Evolutionary conservation across 2,888 invertebrate genomes (phyloP).

Genomic region (Aromia moschata): DNA sequence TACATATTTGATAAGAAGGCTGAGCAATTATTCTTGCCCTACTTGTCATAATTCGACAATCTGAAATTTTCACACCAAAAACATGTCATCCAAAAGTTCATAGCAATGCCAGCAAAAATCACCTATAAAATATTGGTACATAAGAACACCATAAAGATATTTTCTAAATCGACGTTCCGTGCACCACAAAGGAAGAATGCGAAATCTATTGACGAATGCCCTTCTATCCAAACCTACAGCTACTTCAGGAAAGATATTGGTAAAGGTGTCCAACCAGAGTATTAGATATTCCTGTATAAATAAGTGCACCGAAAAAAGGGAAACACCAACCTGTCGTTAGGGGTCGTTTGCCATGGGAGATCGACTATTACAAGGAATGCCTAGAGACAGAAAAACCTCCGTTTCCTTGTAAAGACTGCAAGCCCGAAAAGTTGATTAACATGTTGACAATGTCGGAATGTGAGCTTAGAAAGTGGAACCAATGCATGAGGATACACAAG

Average conservation of each 20-base stretch:
- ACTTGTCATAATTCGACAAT: no score
- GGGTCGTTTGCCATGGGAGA: constrained; percentile 47
- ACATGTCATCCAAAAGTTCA: constrained; percentile 36
- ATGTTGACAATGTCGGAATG: constrained; percentile 35
- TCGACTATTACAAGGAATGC: constrained; percentile 1
- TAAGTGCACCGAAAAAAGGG: neutral
- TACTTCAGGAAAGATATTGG: constrained; percentile 42
- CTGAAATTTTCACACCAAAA: no score
- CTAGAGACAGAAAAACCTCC: neutral
- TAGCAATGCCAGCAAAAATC: constrained; percentile 36
- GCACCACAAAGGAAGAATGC: constrained; percentile 29
- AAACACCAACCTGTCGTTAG: constrained; percentile 26
- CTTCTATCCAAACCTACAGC: constrained; percentile 44
- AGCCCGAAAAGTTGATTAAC: constrained; percentile 37
- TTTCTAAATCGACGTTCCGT: constrained; percentile 40
- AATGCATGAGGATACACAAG: constrained; percentile 32
- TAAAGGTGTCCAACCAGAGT: constrained; percentile 24
- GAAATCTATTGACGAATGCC: constrained; percentile 21
- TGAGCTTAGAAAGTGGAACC: constrained; percentile 37
- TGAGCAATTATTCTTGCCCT: no score
- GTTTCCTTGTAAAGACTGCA: constrained; percentile 30
- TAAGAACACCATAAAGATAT: constrained; percentile 43
- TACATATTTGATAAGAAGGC: no score
- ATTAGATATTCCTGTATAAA: neutral
- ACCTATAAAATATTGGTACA: constrained; percentile 45